These are phyloP conservation scores for Ophioderma brevispina DNA, from an alignment of 35 echinoderm and acorn worm genomes.

Conservation along the genomic window DNA sequence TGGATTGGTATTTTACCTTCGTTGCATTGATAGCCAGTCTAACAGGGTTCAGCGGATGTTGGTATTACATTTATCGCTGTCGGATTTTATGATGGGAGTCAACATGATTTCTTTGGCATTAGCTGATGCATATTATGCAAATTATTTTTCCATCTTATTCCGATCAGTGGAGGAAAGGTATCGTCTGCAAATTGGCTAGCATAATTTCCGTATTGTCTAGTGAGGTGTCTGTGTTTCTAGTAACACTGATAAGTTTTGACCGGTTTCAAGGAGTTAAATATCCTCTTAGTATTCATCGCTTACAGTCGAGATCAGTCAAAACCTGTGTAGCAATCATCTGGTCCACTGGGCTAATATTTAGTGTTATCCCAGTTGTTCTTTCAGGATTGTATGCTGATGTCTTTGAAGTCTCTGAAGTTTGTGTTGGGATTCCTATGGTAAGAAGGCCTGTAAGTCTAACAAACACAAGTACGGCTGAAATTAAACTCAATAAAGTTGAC, in stretches of 20 bases:
- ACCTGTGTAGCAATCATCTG: neutral
- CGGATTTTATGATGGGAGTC: neutral
- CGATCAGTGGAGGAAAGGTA: neutral
- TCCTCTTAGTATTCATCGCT: neutral
- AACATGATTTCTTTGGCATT: neutral
- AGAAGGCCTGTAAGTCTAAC: neutral
- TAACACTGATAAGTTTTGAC: conserved; percentile 5
- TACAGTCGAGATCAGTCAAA: neutral
- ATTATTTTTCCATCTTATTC: neutral
- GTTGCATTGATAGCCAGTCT: neutral
- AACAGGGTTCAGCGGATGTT: neutral
- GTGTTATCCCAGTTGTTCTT: neutral
- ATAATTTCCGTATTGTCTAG: neutral
- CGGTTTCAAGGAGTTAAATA: neutral
- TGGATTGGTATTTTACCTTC: neutral
- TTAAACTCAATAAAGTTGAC: neutral
- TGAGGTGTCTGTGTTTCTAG: conserved; percentile 4
- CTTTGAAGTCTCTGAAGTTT: neutral
- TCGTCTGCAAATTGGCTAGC: neutral
- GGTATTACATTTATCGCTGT: neutral
- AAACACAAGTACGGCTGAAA: neutral
- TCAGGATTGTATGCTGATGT: neutral
- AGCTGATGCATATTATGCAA: neutral
- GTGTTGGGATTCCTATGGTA: neutral
- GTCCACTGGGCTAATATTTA: neutral